These are phyloP conservation scores for Apogon hyalosoma DNA, from an alignment of 2,797 vertebrate genomes.

Conservation along the genomic window DNA sequence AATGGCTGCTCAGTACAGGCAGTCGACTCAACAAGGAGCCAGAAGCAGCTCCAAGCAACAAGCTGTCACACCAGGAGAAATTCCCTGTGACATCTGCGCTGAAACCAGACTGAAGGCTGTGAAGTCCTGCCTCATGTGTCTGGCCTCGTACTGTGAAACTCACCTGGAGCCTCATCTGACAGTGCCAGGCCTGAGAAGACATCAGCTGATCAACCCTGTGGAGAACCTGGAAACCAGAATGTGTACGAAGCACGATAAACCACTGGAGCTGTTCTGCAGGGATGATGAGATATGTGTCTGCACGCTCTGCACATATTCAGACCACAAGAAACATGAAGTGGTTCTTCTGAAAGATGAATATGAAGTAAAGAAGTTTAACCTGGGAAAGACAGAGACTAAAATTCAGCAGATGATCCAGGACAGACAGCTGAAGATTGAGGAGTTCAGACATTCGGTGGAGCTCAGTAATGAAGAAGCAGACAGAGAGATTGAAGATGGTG, in stretches of 20 bases:
- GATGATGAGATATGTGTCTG: constrained; percentile 25
- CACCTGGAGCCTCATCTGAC: constrained; percentile 46
- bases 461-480: constrained; percentile 21
- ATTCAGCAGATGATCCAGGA: constrained; percentile 29
- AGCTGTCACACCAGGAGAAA: constrained; percentile 11
- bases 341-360: constrained; percentile 18
- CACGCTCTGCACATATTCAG: not conserved
- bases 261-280: constrained; percentile 33
- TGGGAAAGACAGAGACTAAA: not conserved
- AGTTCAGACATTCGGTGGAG: constrained; percentile 18
- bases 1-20: constrained; percentile 30
- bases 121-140: constrained; percentile 36
- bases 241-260: constrained; percentile 13
- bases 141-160: constrained; percentile 31
- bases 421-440: constrained; percentile 15
- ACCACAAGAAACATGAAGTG: constrained; percentile 19
- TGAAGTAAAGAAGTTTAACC: not conserved
- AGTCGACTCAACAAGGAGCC: constrained; percentile 17
- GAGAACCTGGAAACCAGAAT: constrained; percentile 17
- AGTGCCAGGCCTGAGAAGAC: not conserved
- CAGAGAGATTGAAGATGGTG: not conserved
- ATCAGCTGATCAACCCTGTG: constrained; percentile 29
- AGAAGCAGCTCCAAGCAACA: constrained; percentile 15
- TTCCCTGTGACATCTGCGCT: constrained; percentile 28
- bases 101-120: constrained; percentile 32